A percentile compares a stretch with the other conserved stretches of the same genome.
Conservation (phyloP, 2,113 vertebrate genomes). For the Scytalopus superciliaris region DNA sequence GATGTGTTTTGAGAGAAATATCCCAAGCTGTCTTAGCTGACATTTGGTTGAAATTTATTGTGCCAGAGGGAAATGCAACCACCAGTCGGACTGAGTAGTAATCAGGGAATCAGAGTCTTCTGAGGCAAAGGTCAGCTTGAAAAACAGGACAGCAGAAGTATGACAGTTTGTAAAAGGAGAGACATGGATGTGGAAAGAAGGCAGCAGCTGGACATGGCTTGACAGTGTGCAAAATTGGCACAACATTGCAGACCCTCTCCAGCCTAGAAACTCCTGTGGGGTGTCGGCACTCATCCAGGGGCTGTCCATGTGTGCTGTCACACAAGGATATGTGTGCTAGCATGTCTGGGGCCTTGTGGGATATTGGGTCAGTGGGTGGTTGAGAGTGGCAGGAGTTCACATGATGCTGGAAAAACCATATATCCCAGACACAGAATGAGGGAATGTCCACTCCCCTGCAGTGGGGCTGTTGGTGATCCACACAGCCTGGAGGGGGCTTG, state of each 20-base stretch:
- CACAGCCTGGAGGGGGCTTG: not conserved
- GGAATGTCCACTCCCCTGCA: fast-evolving
- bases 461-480: not conserved
- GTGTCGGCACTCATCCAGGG: not conserved
- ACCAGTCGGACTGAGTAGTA: not conserved
- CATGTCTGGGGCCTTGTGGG: fast-evolving
- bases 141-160: not conserved
- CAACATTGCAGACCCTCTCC: not conserved
- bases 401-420: not conserved
- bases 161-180: not conserved
- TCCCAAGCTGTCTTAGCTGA: not conserved
- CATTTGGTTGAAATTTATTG: not conserved
- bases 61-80: not conserved
- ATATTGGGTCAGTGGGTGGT: fast-evolving
- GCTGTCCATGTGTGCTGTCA: not conserved
- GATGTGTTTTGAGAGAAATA: not conserved
- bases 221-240: not conserved
- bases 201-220: not conserved
- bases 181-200: not conserved
- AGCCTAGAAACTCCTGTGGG: not conserved
- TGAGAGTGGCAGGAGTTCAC: not conserved
- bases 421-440: not conserved
- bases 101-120: not conserved
- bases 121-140: not conserved
- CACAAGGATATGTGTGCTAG: not conserved